phyloP scores from a whole-genome alignment of 1,140 invertebrate genomes.

The Listronotus oregonensis region DNA sequence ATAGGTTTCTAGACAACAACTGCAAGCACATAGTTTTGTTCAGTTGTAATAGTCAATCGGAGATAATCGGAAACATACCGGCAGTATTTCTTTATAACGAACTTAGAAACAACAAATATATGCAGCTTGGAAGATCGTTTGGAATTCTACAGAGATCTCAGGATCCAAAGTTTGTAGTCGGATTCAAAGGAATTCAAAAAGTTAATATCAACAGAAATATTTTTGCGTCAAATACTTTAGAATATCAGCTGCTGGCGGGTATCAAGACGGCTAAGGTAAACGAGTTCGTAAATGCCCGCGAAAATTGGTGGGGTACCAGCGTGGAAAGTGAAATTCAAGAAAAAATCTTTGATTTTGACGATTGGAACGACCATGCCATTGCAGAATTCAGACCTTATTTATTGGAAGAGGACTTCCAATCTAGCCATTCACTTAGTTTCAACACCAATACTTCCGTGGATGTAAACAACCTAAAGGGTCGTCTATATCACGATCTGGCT shows the following conservation, averaged over 20 bases:
- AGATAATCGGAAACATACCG: constrained; percentile 83
- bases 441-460: constrained; percentile 62
- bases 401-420: constrained; percentile 73
- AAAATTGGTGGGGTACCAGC: constrained; percentile 96
- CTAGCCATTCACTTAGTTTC: constrained; percentile 74
- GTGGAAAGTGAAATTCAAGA: constrained; percentile 74
- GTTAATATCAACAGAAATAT: constrained; percentile 90
- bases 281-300: constrained; percentile 82
- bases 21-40: constrained; percentile 90
- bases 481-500: constrained; percentile 75
- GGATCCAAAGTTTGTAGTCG: constrained; percentile 81
- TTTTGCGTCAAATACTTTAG: constrained; percentile 83
- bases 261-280: constrained; percentile 86
- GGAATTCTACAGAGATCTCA: constrained; percentile 55
- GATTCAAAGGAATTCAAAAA: constrained; percentile 93
- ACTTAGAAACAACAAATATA: constrained; percentile 73
- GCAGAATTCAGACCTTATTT: constrained; percentile 89
- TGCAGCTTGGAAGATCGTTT: constrained; percentile 45
- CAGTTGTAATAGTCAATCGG: constrained; percentile 88
- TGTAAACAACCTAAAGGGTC: constrained; percentile 79
- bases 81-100: constrained; percentile 82
- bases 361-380: constrained; percentile 98
- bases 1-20: constrained; percentile 80
- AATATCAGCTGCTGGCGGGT: constrained; percentile 93
- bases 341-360: constrained; percentile 98